Evolutionary conservation across 2,888 invertebrate species (phyloP), one percentile per base, ranked within the genome.

Genomic region (Tenodera sinensis): DNA sequence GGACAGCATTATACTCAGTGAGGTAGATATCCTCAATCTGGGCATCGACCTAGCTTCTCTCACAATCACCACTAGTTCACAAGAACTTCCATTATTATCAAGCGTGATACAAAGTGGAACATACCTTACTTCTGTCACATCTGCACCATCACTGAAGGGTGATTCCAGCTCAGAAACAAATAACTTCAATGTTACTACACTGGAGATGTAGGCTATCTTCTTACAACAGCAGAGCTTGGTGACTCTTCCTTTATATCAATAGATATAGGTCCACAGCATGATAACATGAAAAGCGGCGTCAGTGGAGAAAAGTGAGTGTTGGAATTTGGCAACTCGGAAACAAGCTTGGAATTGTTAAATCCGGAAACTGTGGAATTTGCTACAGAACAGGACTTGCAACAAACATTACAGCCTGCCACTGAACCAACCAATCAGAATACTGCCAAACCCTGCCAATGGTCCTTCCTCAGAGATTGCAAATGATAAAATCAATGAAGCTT

Each of bases 401-500:
- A 20, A 25, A 71, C 54, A 71, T 20, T 71, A 6, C 54, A 71
- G 54, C 54, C 54, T 71, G 25, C 54, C 54, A 71, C 20, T 71
- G 54, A 71, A 20, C 54, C 54, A 71, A 25, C 20, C 54, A 71
- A 71, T 71, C 20, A 71, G 54, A 71, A 71, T 25, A 71, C 25
- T 71, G 3, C 54, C 15, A 71, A 71, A 71, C 54, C 25, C 54
- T 71, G 54, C 20, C 20, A 71, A 71, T 71, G 54, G 20, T 71
- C 54, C 54, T 71, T 71, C 54, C 54, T 71, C 25, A 71, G 54
- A 71, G 54, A 71, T 20, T 71, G 54, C 54, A 71, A 15, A 71
- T 71, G 54, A 71, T 71, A 54, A 15, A 71, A 71, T 71, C 54
- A 71, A 6, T 20, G 54, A 71, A 93, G 93, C 93, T 93, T 91